Evolutionary conservation across 2,888 invertebrate genomes (phyloP), one percentile per base, ranked within the genome.

Genomic region (Lithophane socia): DNA sequence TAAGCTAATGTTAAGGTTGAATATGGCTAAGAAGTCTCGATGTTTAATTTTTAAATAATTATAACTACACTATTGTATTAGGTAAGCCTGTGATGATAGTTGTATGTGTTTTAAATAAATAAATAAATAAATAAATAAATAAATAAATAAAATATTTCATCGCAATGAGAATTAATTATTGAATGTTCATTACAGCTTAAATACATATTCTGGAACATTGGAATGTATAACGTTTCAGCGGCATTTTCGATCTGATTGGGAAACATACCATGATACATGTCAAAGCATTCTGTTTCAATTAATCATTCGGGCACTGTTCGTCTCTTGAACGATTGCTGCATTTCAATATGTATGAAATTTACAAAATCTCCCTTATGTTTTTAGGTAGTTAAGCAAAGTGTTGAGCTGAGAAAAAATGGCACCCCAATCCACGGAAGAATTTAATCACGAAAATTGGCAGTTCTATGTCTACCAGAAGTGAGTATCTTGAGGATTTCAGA

Each of bases 141-240:
- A n/a, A n/a, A n/a, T n/a, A n/a, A n/a, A n/a, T 54, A 24, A 78
- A 77, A 70, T 56, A 78, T 71, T 77, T 47, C 24, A 49, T 54
- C 24, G 13, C 21, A 77, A 37, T 29, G 54, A 54, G 70, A 47
- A 69, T 70, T 37, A 16, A 37, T 69, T n/a, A 78, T 63, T 70
- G 47, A 63, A 56, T n/a, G 37, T 37, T 21, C 9, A 24, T 37
- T 37, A 37, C 37, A 37, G 37, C 0, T 37, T 37, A 37, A 37
- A 13, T 61, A 13, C 37, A 37, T 44, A 68, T 60, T 54, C 13
- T 7, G 16, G 13, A 61, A 61, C 44, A 77, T 16, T 54, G 77
- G 29, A 44, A 73, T 47, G 37, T 58, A 42, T 9, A 49, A 13
- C n/a, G 1, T 42, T 44, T 52, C 42, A 42, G 2, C 12, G 12